A percentile compares a stretch with the other conserved stretches of the same genome.
Evolutionary conservation across 2,888 invertebrate species (phyloP).

Genomic region (Dynastes tityus): DNA sequence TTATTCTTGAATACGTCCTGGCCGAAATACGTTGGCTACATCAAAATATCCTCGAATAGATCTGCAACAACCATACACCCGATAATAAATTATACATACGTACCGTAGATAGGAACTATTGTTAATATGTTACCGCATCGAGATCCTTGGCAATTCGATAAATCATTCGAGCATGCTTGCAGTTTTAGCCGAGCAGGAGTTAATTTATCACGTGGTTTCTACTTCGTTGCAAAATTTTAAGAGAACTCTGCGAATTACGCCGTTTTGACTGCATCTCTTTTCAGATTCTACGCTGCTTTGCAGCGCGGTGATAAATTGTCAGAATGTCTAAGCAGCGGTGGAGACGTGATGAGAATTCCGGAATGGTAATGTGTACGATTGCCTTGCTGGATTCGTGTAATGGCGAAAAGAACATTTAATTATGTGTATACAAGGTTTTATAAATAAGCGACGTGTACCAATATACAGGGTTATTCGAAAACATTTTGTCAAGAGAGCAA

Average conservation of each 20-base stretch:
- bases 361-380: background rate
- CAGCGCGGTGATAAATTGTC: background rate
- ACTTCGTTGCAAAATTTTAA: conserved; percentile 3
- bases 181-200: background rate
- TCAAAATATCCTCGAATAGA: too few relatives aligned
- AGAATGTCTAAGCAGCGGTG: background rate
- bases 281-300: background rate
- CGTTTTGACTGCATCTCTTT: background rate
- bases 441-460: too few relatives aligned
- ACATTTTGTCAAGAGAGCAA: too few relatives aligned
- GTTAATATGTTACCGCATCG: background rate
- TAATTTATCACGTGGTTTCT: background rate
- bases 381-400: background rate
- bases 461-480: too few relatives aligned
- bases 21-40: too few relatives aligned
- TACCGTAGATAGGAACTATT: background rate
- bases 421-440: too few relatives aligned
- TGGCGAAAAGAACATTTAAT: too few relatives aligned
- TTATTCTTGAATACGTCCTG: too few relatives aligned
- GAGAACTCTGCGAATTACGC: background rate
- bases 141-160: background rate
- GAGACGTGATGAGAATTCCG: background rate
- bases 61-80: too few relatives aligned
- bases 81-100: too few relatives aligned
- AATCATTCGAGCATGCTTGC: conserved; percentile 5